These are phyloP conservation scores for Aphis craccivora DNA, from an alignment of 1,140 invertebrate genomes.

Conservation along the genomic window DNA sequence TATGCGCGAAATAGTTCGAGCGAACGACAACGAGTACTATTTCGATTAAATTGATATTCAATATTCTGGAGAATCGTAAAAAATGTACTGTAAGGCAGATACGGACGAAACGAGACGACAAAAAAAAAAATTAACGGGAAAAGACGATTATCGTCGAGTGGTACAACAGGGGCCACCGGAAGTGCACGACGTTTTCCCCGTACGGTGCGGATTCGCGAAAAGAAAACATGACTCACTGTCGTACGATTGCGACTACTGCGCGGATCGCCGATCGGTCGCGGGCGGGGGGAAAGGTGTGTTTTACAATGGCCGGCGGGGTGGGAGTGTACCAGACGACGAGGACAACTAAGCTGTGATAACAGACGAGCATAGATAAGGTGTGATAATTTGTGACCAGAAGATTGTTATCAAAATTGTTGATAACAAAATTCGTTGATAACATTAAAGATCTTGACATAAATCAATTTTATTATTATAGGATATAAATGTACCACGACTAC, in stretches of 20 bases:
- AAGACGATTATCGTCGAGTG: background rate
- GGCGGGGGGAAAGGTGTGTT: background rate
- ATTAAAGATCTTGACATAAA: background rate
- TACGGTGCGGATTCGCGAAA: background rate
- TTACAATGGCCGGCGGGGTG: background rate
- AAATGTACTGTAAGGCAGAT: background rate
- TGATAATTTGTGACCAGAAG: background rate
- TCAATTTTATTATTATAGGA: background rate
- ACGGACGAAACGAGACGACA: background rate
- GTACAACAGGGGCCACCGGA: constrained; percentile 36
- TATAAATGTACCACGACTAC: background rate
- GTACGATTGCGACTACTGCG: constrained; percentile 34
- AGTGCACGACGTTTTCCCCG: constrained; percentile 24
- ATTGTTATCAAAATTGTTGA: background rate
- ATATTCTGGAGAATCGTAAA: background rate
- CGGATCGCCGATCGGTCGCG: background rate
- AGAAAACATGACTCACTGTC: constrained; percentile 27
- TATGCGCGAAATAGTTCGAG: background rate
- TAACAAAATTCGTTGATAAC: background rate
- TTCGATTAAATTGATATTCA: background rate
- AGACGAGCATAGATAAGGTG: background rate
- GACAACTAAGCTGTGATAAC: background rate
- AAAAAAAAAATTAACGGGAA: background rate
- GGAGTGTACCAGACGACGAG: background rate
- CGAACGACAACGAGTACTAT: background rate